A percentile compares a stretch with the other conserved stretches of the same genome.
Conservation (phyloP, 2,888 invertebrate genomes). For the Apocheima hispidaria region DNA sequence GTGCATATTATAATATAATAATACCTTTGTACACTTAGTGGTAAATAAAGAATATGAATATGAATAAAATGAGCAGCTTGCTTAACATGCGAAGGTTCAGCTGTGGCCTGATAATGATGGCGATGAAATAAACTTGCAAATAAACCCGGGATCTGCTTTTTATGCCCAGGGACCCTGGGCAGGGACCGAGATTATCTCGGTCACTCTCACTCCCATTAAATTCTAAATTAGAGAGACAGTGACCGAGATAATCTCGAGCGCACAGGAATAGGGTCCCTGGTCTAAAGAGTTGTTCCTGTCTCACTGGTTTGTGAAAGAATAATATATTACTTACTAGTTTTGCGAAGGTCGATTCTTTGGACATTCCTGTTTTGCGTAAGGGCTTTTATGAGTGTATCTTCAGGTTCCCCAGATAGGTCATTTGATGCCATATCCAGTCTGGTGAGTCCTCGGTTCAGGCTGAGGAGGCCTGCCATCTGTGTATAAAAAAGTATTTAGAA, state of each 20-base stretch:
- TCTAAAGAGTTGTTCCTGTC: too few species aligned
- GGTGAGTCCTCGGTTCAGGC: constrained; percentile 82
- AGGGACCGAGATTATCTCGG: too few species aligned
- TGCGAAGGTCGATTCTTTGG: constrained; percentile 71
- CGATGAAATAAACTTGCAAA: background rate
- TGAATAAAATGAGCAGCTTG: too few species aligned
- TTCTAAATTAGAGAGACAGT: too few species aligned
- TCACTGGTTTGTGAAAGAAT: background rate
- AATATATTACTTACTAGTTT: constrained; percentile 67
- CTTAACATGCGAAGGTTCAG: background rate
- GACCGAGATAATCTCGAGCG: too few species aligned
- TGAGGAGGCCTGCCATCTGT: constrained; percentile 83
- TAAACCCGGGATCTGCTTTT: too few species aligned
- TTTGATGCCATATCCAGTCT: constrained; percentile 86
- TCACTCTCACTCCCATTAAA: too few species aligned
- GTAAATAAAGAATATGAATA: too few species aligned
- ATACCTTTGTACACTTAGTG: too few species aligned
- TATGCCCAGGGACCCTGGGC: too few species aligned
- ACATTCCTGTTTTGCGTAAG: constrained; percentile 72
- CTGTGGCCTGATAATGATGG: background rate
- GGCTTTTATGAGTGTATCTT: constrained; percentile 73
- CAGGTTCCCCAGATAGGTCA: constrained; percentile 85
- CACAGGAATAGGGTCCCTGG: too few species aligned
- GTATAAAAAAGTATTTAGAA: constrained; percentile 23
- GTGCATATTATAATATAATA: too few species aligned